A percentile compares a stretch with the other conserved stretches of the same genome.
Evolutionary conservation across 2,113 vertebrate genomes (phyloP).

Genomic region (Bothrops jararaca): DNA sequence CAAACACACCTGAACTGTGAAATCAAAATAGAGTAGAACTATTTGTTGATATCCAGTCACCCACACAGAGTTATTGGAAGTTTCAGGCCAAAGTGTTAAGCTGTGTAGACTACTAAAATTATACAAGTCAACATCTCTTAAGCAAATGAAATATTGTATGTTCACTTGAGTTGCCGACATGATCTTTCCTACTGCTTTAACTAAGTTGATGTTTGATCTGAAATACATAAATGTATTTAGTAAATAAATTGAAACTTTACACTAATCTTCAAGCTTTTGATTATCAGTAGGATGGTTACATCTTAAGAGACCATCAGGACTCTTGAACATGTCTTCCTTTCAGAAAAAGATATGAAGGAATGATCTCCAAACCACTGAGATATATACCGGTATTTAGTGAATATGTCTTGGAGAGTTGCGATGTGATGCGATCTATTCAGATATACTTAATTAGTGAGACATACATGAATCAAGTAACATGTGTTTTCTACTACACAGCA

Average conservation of each 20-base stretch:
- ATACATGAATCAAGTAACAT: not conserved
- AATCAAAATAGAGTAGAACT: not conserved
- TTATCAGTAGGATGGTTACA: not conserved
- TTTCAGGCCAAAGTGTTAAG: not conserved
- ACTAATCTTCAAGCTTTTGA: not conserved
- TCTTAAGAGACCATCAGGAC: not conserved
- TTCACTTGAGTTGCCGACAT: not conserved
- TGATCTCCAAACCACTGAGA: not conserved
- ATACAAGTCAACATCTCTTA: not conserved
- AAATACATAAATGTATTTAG: not conserved
- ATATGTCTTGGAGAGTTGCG: not conserved
- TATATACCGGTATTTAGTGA: not conserved
- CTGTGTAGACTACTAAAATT: not conserved
- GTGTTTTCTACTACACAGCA: not conserved
- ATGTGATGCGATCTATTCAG: not conserved
- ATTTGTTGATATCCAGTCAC: not conserved
- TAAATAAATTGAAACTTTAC: not conserved
- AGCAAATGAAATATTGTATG: not conserved
- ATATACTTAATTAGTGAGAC: not conserved
- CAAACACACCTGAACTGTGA: conserved; percentile 11
- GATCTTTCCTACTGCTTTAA: not conserved
- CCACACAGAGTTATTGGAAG: not conserved
- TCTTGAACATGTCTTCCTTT: not conserved
- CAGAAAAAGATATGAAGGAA: not conserved
- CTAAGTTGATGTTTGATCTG: not conserved